Conservation (phyloP, 2,888 invertebrate species). For the Acanthococcus lagerstroemiae region DNA sequence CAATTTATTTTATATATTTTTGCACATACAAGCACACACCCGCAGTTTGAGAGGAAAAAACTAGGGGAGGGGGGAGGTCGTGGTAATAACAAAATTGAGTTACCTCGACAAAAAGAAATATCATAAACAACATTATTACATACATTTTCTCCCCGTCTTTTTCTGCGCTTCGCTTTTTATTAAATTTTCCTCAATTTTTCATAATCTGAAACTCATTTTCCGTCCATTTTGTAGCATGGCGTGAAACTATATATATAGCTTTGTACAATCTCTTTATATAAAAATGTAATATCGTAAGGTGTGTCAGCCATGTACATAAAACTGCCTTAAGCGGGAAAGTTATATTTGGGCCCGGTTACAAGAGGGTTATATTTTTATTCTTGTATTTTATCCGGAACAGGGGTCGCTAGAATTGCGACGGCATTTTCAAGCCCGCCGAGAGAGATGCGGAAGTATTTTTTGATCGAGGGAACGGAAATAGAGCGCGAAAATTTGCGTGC, state of each 20-base stretch:
- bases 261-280: constrained; percentile 5
- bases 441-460: neutral
- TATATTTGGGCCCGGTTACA: constrained; percentile 28
- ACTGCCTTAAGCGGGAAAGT: constrained; percentile 25
- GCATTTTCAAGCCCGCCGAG: neutral
- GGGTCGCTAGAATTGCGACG: constrained; percentile 6
- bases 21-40: constrained; percentile 2
- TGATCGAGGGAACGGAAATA: too few species aligned
- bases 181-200: constrained; percentile 37
- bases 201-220: constrained; percentile 37
- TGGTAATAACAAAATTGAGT: constrained; percentile 31
- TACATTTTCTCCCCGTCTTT: constrained; percentile 28
- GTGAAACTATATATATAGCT: constrained; percentile 20
- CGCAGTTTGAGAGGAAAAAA: neutral
- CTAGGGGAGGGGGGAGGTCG: neutral
- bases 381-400: constrained; percentile 20
- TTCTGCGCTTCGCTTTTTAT: constrained; percentile 35
- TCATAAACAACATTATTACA: constrained; percentile 30
- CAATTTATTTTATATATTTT: constrained; percentile 24
- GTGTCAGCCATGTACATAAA: constrained; percentile 29
- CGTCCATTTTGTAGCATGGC: constrained; percentile 27
- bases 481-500: too few species aligned
- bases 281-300: constrained; percentile 27
- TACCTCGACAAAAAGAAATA: constrained; percentile 30
- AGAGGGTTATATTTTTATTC: constrained; percentile 19